phyloP scores from a whole-genome alignment of 2,797 vertebrate species.

The Sebastes baramenuke region DNA sequence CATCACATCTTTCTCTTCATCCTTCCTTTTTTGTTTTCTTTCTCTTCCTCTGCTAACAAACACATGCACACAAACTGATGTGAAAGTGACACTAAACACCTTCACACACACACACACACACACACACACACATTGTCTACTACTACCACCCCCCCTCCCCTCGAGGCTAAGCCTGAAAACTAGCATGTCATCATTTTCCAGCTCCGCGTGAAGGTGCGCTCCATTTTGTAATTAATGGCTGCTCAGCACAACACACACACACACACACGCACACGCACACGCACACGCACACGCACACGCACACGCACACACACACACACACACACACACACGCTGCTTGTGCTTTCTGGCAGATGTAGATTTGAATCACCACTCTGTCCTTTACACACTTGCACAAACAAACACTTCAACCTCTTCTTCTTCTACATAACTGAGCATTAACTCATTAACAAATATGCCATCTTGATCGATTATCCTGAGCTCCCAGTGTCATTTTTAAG shows the following conservation, averaged over 20 bases:
- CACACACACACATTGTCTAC: background rate
- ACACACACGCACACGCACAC: background rate
- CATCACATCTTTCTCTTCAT: background rate
- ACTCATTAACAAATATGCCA: background rate
- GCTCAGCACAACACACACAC: slow-evolving; percentile 42
- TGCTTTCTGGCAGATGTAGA: background rate
- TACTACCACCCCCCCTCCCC: background rate
- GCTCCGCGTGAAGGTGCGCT: slow-evolving; percentile 36
- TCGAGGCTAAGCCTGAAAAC: slow-evolving; percentile 44
- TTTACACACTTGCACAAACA: background rate
- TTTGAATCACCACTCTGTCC: background rate
- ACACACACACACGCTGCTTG: background rate
- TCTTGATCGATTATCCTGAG: background rate
- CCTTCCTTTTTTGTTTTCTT: background rate
- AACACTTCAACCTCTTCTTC: background rate
- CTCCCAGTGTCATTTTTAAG: background rate
- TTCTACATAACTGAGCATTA: background rate
- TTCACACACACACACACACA: background rate
- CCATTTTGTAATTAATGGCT: slow-evolving; percentile 60
- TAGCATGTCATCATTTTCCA: slow-evolving; percentile 60
- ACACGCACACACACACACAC: slow-evolving; percentile 17
- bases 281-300: background rate
- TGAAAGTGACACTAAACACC: background rate
- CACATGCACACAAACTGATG: background rate
- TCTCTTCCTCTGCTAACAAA: background rate